Percentiles rank a stretch among this genome's conserved stretches.
phyloP scores from a whole-genome alignment of 2,888 invertebrate genomes.

The Macroteleia sp. region DNA sequence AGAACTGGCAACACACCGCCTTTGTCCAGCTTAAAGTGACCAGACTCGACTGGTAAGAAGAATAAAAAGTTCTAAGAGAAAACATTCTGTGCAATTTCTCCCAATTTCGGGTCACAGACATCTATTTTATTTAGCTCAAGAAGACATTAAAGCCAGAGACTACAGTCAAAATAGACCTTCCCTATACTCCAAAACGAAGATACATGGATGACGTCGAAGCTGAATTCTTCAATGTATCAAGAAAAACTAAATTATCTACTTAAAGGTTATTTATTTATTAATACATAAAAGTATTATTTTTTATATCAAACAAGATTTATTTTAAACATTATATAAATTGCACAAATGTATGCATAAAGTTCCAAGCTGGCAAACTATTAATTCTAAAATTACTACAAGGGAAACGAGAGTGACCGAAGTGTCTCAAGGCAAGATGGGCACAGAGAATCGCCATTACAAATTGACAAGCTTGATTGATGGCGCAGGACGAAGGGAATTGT shows the following conservation, averaged over 20 bases:
- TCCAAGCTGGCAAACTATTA: constrained; percentile 7
- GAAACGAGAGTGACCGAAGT: constrained; percentile 56
- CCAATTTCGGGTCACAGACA: constrained; percentile 80
- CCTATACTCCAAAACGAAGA: constrained; percentile 43
- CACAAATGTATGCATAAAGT: constrained; percentile 17
- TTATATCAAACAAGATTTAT: neutral
- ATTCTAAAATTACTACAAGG: constrained; percentile 47
- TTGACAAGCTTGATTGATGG: constrained; percentile 86
- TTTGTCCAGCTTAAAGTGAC: constrained; percentile 66
- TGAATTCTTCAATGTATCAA: neutral
- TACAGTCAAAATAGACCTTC: constrained; percentile 15
- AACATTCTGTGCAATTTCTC: constrained; percentile 78
- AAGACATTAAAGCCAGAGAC: constrained; percentile 71
- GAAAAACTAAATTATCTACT: neutral
- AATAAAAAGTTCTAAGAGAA: constrained; percentile 54
- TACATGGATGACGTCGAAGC: constrained; percentile 35
- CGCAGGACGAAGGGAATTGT: constrained; percentile 73
- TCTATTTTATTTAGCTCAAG: constrained; percentile 82
- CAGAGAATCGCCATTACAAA: constrained; percentile 85
- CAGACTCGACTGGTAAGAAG: constrained; percentile 36
- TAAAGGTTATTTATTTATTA: neutral
- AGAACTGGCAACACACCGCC: constrained; percentile 60
- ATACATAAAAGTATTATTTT: too few species aligned
- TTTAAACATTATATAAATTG: neutral
- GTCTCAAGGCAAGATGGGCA: constrained; percentile 81